Conservation (phyloP, 2,113 vertebrate genomes). For the Vulpes vulpes region DNA sequence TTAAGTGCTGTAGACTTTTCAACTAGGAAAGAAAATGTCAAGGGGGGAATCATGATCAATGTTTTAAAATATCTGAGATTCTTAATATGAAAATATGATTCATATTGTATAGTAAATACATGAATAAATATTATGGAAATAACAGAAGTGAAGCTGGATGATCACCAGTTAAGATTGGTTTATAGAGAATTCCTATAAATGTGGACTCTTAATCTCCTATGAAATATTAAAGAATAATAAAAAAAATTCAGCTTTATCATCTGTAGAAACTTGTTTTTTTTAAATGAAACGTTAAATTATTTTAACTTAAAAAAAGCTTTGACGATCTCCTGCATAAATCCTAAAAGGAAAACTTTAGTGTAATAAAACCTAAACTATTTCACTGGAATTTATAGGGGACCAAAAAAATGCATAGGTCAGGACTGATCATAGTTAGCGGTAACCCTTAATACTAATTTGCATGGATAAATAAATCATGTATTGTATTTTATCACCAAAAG, state of each 20-base stretch:
- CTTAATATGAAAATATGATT: slow-evolving; percentile 5
- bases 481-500: slow-evolving; percentile 18
- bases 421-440: neutral
- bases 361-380: slow-evolving; percentile 54
- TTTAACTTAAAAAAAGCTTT: neutral
- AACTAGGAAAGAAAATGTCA: neutral
- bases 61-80: neutral
- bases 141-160: neutral
- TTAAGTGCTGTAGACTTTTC: neutral
- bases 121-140: neutral
- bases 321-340: slow-evolving; percentile 17
- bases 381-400: neutral
- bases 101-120: neutral
- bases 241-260: neutral
- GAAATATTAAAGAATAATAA: neutral
- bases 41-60: neutral
- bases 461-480: slow-evolving; percentile 2
- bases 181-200: neutral
- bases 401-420: neutral
- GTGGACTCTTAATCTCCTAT: neutral
- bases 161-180: neutral
- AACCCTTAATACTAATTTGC: neutral
- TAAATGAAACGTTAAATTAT: slow-evolving; percentile 3
- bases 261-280: slow-evolving; percentile 33
- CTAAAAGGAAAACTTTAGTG: slow-evolving; percentile 54